Conservation (phyloP, 2,888 invertebrate genomes). For the Andrena praecox region DNA sequence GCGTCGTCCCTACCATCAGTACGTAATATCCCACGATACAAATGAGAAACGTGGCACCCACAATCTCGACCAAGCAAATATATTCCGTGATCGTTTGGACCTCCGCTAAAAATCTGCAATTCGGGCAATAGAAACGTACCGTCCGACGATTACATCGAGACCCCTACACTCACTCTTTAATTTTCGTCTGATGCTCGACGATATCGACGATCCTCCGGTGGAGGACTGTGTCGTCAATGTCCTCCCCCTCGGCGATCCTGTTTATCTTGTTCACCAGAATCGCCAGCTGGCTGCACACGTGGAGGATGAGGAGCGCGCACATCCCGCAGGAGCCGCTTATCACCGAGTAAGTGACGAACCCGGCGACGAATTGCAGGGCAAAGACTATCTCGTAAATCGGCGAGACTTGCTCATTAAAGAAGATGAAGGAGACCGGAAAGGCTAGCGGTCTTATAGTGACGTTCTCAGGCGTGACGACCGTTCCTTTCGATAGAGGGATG, state of each 20-base stretch:
- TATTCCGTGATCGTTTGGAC: constrained; percentile 73
- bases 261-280: constrained; percentile 37
- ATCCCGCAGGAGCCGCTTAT: constrained; percentile 69
- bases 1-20: constrained; percentile 57
- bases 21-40: constrained; percentile 77
- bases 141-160: not conserved
- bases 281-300: constrained; percentile 70
- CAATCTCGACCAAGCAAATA: constrained; percentile 76
- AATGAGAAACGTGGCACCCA: constrained; percentile 75
- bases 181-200: constrained; percentile 50
- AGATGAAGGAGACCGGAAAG: constrained; percentile 68
- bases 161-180: constrained; percentile 30
- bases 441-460: constrained; percentile 67
- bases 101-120: constrained; percentile 72
- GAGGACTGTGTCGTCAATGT: not conserved
- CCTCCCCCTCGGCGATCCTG: not conserved
- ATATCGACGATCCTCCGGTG: constrained; percentile 30
- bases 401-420: constrained; percentile 65
- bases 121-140: too few relatives aligned
- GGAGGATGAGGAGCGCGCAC: constrained; percentile 71
- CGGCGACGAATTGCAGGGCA: constrained; percentile 67
- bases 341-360: constrained; percentile 68
- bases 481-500: constrained; percentile 67
- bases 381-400: constrained; percentile 74
- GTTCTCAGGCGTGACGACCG: constrained; percentile 58